Percentiles rank a stretch among this genome's conserved stretches.
Conservation (phyloP, 2,113 vertebrate genomes). For the Pimephales promelas region DNA sequence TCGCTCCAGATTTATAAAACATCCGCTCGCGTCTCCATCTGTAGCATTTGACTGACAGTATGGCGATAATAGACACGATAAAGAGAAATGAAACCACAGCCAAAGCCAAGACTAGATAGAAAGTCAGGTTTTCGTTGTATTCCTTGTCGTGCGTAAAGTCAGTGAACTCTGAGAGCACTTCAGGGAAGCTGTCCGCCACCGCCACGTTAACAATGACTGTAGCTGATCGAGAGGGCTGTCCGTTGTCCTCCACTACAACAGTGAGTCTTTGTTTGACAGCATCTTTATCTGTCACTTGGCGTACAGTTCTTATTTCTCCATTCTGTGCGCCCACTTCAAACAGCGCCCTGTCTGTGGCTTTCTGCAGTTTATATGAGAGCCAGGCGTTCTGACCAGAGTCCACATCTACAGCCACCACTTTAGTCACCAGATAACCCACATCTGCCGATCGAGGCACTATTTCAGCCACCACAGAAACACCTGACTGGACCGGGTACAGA, state of each 20-base stretch:
- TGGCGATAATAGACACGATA: conserved; percentile 50
- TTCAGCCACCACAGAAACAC: conserved; percentile 58
- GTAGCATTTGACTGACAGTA: conserved; percentile 57
- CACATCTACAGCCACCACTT: conserved; percentile 68
- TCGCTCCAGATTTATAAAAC: conserved; percentile 52
- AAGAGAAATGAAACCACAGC: conserved; percentile 59
- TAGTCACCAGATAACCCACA: conserved; percentile 69
- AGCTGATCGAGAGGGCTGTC: conserved; percentile 63
- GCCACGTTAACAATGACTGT: conserved; percentile 63
- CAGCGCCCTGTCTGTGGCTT: conserved; percentile 54
- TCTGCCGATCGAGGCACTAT: conserved; percentile 65
- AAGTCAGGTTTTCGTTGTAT: conserved; percentile 54
- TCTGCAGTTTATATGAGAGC: conserved; percentile 62
- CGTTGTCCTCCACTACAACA: conserved; percentile 64
- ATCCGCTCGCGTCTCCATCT: conserved; percentile 77
- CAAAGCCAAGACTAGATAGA: conserved; percentile 59
- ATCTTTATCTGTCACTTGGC: conserved; percentile 54
- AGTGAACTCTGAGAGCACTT: conserved; percentile 53
- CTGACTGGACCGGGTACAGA: conserved; percentile 58
- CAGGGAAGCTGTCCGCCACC: conserved; percentile 63
- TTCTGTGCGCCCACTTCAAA: conserved; percentile 55
- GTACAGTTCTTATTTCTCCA: conserved; percentile 59
- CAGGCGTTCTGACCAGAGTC: conserved; percentile 69
- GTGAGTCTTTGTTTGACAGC: conserved; percentile 56
- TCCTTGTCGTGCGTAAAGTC: conserved; percentile 38